A percentile compares a stretch with the other conserved stretches of the same genome.
Evolutionary conservation across 2,113 vertebrate species (phyloP).

Genomic region (Camelus dromedarius): DNA sequence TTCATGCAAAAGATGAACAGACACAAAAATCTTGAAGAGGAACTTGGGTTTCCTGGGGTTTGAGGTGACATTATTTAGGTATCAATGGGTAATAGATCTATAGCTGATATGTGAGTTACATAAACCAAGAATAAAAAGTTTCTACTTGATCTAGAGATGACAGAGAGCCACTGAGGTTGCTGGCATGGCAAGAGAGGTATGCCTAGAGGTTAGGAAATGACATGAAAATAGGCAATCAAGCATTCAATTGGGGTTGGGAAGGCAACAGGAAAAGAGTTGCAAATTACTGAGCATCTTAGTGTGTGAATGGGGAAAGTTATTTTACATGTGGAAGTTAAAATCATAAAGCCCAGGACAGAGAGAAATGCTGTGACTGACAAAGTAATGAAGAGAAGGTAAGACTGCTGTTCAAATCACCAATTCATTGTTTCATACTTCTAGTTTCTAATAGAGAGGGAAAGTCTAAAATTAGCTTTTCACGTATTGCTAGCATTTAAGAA

Average conservation of each 20-base stretch:
- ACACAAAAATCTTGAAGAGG: not conserved
- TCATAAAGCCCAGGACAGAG: not conserved
- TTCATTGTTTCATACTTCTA: conserved; percentile 15
- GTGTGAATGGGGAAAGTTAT: not conserved
- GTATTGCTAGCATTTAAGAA: conserved; percentile 31
- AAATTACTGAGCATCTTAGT: not conserved
- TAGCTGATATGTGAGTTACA: not conserved
- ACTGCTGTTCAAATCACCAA: not conserved
- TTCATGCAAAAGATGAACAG: not conserved
- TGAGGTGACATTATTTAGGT: not conserved
- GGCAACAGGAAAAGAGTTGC: not conserved
- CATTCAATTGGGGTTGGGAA: not conserved
- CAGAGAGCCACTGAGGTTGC: not conserved
- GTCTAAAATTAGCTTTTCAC: conserved; percentile 45
- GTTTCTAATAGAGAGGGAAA: not conserved
- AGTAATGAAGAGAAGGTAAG: not conserved
- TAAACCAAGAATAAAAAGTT: not conserved
- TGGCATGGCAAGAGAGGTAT: not conserved
- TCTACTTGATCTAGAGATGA: not conserved
- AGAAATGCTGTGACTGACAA: not conserved
- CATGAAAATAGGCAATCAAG: not conserved
- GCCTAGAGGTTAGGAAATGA: not conserved
- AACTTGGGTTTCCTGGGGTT: not conserved
- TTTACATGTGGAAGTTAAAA: not conserved
- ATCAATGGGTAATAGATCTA: not conserved